Evolutionary conservation across 2,888 invertebrate species (phyloP), one percentile per base, ranked within the genome.

Genomic region (Heliconius cydno): DNA sequence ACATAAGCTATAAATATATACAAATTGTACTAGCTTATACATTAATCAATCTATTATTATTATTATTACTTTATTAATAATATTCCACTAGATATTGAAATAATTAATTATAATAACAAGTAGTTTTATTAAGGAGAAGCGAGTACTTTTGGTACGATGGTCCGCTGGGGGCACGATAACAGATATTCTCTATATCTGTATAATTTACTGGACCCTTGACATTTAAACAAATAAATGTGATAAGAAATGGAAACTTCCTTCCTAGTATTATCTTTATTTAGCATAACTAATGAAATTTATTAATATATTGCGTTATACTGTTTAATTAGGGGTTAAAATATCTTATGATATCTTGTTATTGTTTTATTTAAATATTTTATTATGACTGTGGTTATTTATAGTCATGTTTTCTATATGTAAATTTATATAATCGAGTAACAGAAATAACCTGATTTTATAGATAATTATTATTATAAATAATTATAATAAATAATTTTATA

Each of bases 141-240:
- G 34, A 34, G 34, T 34, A 34, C 34, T 34, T 34, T 34, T 34
- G 1, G 34, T 34, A 34, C 34, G 7, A 38, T 34, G 67, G 70
- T 80, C 78, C 82, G 77, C 79, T 66, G 84, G 84, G 83, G 84
- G 83, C 78, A 34, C 63, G 79, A 82, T 82, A 82, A 78, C 41
- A 76, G 60, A 63, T 57, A 67, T 67, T 28, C 67, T 74, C 67
- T 74, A 73, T 78, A 67, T 78, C n/a, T 57, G 60, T n/a, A 60
- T 72, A 28, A 81, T 76, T 75, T 78, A 79, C 68, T 28, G 72
- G 72, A 83, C 82, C 82, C 72, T 57, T 82, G 84, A 82, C 82
- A 68, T 76, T 74, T 46, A 46, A 77, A 46, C 13, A 67, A 81
- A 80, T 34, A 78, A 78, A 79, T 46, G 57, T 19, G 83, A 84